Base-by-base conservation (phyloP, 2,797 vertebrate genomes). In the Eupleurogrammus muticus region DNA sequence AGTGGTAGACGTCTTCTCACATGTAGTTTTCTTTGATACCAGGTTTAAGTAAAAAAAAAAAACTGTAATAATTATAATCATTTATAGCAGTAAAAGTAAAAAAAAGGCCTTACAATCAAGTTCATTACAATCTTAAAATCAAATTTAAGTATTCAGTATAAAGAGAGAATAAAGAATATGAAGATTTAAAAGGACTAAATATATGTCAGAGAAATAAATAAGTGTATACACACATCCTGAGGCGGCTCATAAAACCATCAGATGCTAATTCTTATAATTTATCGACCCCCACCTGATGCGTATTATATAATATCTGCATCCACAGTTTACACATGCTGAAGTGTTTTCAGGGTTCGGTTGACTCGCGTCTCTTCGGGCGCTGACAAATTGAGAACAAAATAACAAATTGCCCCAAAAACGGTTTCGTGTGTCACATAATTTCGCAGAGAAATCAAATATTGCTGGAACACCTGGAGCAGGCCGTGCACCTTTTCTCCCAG, bases 371-470 rank as follows among this genome's bases (percentile, higher is more conserved):
- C 17, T 35, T 13, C 20, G 16, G 21, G 2, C 23, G 6, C n/a
- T 7, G 10, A 71, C 19, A 63, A 42, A 60, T 44, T 51, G 4
- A 54, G 47, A 44, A 19, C 19, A 58, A 58, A 59, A 46, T 61
- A 3, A 69, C 2, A 9, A 8, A 55, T 16, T 14, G 16, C 40
- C 51, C 1, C 3, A 35, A 46, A 62, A 35, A 12, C 38, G 17
- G 67, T 76, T 44, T 83, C 36, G 21, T 50, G 23, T 68, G 24
- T 42, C 46, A 36, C 9, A 32, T 1, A 28, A 63, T 47, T 48
- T 57, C 11, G 38, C 1, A 1, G 17, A 66, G 28, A 79, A 35
- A 74, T 77, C 28, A 68, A 81, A 56, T 64, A 72, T 54, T 67
- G 54, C 72, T 56, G 17, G 19, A 35, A 44, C 16, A 60, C 47